These are phyloP conservation scores for Drosophila yooni DNA, from an alignment of 2,888 invertebrate species.

Conservation along the genomic window DNA sequence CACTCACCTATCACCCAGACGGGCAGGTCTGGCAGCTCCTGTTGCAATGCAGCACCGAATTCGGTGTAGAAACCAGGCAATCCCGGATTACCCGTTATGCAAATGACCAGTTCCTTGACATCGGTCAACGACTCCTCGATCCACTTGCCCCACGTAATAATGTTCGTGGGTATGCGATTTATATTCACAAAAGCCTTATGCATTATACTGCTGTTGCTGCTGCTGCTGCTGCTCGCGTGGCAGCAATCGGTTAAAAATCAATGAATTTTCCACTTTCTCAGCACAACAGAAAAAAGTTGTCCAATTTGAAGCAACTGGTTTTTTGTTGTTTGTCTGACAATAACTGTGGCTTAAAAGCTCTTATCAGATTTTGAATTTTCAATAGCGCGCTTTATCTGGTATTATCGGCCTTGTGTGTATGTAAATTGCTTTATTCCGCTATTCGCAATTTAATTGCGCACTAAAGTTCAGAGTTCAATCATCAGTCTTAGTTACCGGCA, in stretches of 20 bases:
- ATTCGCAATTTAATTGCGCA: conserved; percentile 24
- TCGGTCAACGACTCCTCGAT: conserved; percentile 87
- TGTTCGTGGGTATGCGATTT: conserved; percentile 89
- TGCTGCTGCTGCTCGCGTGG: conserved; percentile 37
- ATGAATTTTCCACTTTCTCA: conserved; percentile 29
- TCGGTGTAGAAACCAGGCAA: conserved; percentile 91
- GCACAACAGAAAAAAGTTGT: neutral
- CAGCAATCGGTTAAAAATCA: conserved; percentile 44
- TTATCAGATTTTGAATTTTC: conserved; percentile 41
- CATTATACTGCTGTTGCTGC: conserved; percentile 63
- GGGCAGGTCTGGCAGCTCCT: conserved; percentile 87
- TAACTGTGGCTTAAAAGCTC: conserved; percentile 8
- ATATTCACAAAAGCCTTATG: conserved; percentile 85
- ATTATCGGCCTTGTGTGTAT: conserved; percentile 14
- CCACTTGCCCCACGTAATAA: conserved; percentile 90
- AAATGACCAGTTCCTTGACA: conserved; percentile 88
- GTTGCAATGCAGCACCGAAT: conserved; percentile 89
- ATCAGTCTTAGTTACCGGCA: conserved; percentile 35
- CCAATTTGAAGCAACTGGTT: conserved; percentile 63
- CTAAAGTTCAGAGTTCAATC: conserved; percentile 63
- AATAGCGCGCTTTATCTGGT: conserved; percentile 51
- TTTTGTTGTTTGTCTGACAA: conserved; percentile 20
- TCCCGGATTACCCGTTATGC: conserved; percentile 96
- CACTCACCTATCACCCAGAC: conserved; percentile 91
- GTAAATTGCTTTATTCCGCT: conserved; percentile 18